Evolutionary conservation across 2,113 vertebrate species (phyloP), one percentile per base, ranked within the genome.

Genomic region (Oxygymnocypris stewartii): DNA sequence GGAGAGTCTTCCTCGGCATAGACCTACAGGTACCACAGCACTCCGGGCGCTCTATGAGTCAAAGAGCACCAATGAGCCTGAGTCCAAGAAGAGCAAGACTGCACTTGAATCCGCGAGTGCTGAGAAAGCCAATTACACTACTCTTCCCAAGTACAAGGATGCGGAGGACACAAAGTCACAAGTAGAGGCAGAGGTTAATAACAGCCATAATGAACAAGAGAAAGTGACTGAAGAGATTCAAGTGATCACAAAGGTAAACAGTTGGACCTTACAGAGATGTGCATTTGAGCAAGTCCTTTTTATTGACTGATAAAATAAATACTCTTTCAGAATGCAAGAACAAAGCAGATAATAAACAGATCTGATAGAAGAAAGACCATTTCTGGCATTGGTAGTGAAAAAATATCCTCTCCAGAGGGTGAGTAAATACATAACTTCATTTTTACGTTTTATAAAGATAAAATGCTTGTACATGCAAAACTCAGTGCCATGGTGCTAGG

Each of bases 21-120:
- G 84, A n/a, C 13, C 0, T 0, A 12, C 37, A 4, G 87, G 93
- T 86, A 79, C 93, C 2, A 86, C 85, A 23, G 63, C 87, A 79
- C 92, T 95, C 63, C 93, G 76, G 84, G 90, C 90, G 69, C 78
- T 90, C 71, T 95, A 94, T 85, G 95, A 95, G 90, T 84, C 90
- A 1, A 92, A 90, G 78, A 35, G 61, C 23, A 37, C 51, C 12
- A 25, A 76, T 8, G 44, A 79, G 35, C 82, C 71, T 35, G 67
- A 87, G 7, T 0, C 2, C 13, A 88, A 49, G 81, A 88, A 73
- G 75, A 88, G 63, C 67, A 18, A 65, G 5, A 40, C 65, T 65
- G 5, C 10, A 76, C 71, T 59, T 65, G 1, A 42, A 76, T n/a
- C 23, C 42, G 11, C 18, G 18, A 44, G 84, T 2, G 16, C 0